These are phyloP conservation scores for Apteryx owenii DNA, from an alignment of 2,113 vertebrate species.

Conservation along the genomic window DNA sequence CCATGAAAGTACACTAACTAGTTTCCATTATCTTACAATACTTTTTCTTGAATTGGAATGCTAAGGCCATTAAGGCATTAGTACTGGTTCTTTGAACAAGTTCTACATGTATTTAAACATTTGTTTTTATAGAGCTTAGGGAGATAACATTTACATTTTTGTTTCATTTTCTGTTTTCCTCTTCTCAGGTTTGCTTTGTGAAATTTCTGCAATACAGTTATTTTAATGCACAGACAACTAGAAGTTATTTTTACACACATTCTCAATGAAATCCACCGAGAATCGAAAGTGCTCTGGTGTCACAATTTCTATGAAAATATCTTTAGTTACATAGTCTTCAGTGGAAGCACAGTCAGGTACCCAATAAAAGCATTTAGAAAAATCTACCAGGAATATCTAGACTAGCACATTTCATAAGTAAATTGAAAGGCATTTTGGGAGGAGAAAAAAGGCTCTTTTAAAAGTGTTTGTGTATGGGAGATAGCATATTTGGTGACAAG, in stretches of 20 bases:
- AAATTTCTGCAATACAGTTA: not conserved
- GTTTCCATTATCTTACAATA: not conserved
- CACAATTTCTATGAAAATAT: not conserved
- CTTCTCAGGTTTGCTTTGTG: not conserved
- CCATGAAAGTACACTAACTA: not conserved
- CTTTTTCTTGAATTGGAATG: not conserved
- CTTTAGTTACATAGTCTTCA: not conserved
- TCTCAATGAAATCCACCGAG: not conserved
- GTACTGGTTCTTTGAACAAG: not conserved
- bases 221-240: not conserved
- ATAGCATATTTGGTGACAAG: not conserved
- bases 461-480: not conserved
- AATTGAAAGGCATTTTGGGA: not conserved
- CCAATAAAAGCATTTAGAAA: not conserved
- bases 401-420: not conserved
- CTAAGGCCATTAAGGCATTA: not conserved
- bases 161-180: not conserved
- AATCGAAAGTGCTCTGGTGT: not conserved
- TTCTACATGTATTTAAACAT: not conserved
- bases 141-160: not conserved
- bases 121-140: not conserved
- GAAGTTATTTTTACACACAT: not conserved
- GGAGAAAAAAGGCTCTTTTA: accelerated
- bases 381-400: not conserved
- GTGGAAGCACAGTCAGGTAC: not conserved